Evolutionary conservation across 2,797 vertebrate genomes (phyloP), one percentile per base, ranked within the genome.

Genomic region (Peromyscus melanophrys): DNA sequence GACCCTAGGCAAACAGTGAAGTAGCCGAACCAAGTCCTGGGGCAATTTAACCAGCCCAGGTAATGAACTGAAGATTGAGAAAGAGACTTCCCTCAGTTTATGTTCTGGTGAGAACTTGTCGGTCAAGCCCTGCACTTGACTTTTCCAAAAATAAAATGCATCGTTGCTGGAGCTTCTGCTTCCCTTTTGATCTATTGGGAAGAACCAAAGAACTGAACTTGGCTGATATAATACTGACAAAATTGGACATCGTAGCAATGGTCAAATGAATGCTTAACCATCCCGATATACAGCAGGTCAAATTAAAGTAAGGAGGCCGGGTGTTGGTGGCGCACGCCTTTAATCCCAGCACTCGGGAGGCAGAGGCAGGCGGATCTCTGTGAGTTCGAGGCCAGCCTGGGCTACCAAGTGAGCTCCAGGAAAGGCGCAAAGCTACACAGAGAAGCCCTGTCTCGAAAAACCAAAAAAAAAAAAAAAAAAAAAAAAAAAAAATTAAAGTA

Each of bases 121-220:
- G 99, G 99, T 77, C 99, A 99, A 98, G 99, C 99, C 97, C 98
- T 99, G 97, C 99, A 99, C 99, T 99, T 6, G 99, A 99, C 98
- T 98, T 99, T 71, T 99, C 99, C 31, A 99, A 99, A 99, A 99
- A 99, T 99, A 99, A 73, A 99, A 99, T 97, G 98, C 99, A 97
- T 98, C 98, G 84, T 97, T 99, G 85, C 99, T 0, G 99, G 99
- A 99, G 98, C 97, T 99, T 99, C 98, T 99, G 99, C 97, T 99
- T 99, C 21, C 99, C 99, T 98, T 99, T 99, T 97, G 99, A 99
- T 98, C 98, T 99, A 82, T 43, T 98, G 99, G 95, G 99, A 99
- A 98, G 99, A 99, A 97, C 99, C 99, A 97, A 99, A 99, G 98
- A 99, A 98, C 82, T 98, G 99, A 98, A 83, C 98, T 99, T 49